Conservation (phyloP, 92 coral and sea anemone species). For the Epizoanthus fatuus region DNA sequence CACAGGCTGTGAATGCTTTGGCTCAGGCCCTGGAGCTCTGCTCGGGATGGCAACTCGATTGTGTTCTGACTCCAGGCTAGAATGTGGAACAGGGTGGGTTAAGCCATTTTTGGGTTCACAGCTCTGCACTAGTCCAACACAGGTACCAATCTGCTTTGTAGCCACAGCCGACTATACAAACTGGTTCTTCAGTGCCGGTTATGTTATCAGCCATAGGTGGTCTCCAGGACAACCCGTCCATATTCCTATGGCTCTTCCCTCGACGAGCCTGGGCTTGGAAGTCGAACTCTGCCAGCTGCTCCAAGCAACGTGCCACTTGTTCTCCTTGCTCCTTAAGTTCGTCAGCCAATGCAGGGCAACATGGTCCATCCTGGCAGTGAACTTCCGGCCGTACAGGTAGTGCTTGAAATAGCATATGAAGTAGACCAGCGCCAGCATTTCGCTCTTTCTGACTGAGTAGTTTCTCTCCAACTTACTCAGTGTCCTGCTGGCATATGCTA, state of each 20-base stretch:
- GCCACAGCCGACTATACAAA: background rate
- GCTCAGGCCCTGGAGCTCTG: slow-evolving; percentile 9
- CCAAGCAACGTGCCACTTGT: slow-evolving; percentile 39
- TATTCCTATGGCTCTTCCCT: slow-evolving; percentile 56
- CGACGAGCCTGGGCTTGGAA: slow-evolving; percentile 31
- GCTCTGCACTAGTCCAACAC: too few relatives aligned
- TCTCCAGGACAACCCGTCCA: slow-evolving; percentile 37
- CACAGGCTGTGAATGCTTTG: slow-evolving; percentile 46
- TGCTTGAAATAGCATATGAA: slow-evolving; percentile 10
- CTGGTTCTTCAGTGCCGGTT: slow-evolving; percentile 8
- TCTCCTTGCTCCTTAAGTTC: slow-evolving; percentile 35
- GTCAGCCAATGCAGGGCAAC: slow-evolving; percentile 45
- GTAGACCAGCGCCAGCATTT: slow-evolving; percentile 55
- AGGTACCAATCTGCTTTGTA: too few relatives aligned
- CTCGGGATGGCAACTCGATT: too few relatives aligned
- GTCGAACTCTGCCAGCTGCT: background rate
- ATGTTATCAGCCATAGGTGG: slow-evolving; percentile 6
- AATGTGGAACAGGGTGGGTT: slow-evolving; percentile 39
- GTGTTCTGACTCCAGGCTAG: slow-evolving; percentile 49
- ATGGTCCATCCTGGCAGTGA: slow-evolving; percentile 31
- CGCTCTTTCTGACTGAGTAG: slow-evolving; percentile 22
- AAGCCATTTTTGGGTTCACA: background rate
- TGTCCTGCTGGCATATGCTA: too few relatives aligned
- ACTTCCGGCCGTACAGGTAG: too few relatives aligned
- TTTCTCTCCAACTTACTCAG: too few relatives aligned